These are phyloP conservation scores for Dilophus febrilis DNA, from an alignment of 2,888 invertebrate species.

Conservation along the genomic window DNA sequence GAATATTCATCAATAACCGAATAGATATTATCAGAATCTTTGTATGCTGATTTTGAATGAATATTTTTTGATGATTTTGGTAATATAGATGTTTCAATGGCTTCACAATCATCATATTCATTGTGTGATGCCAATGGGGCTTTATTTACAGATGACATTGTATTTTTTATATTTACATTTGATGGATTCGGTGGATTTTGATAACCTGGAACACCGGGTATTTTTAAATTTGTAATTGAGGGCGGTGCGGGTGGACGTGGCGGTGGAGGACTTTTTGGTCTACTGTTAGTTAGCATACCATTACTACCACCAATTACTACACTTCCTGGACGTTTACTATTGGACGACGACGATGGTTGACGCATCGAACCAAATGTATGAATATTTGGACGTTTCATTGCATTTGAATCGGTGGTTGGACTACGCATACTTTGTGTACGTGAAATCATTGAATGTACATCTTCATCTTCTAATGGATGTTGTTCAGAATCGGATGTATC, in stretches of 20 bases:
- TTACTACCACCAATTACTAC: constrained; percentile 34
- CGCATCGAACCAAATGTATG: constrained; percentile 75
- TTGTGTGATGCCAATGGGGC: constrained; percentile 26
- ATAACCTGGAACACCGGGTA: constrained; percentile 37
- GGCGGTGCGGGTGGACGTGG: constrained; percentile 40
- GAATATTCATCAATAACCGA: constrained; percentile 72
- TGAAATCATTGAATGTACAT: constrained; percentile 43
- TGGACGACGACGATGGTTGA: constrained; percentile 40
- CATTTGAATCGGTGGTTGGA: constrained; percentile 26
- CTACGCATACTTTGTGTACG: constrained; percentile 72
- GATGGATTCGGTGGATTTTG: constrained; percentile 32
- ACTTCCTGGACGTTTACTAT: constrained; percentile 54
- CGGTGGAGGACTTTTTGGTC: constrained; percentile 64
- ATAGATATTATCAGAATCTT: constrained; percentile 58
- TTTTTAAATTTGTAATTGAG: constrained; percentile 21
- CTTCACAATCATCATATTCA: constrained; percentile 66
- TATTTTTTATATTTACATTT: constrained; percentile 12
- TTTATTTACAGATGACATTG: constrained; percentile 21
- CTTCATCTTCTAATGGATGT: constrained; percentile 36
- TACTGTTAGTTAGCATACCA: too few relatives aligned
- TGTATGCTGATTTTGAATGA: constrained; percentile 38
- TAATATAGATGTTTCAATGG: constrained; percentile 38
- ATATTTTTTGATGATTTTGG: constrained; percentile 40
- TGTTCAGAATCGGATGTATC: constrained; percentile 37
- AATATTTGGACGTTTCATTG: constrained; percentile 37